Conservation (phyloP, 2,113 vertebrate species). For the Silurus meridionalis region DNA sequence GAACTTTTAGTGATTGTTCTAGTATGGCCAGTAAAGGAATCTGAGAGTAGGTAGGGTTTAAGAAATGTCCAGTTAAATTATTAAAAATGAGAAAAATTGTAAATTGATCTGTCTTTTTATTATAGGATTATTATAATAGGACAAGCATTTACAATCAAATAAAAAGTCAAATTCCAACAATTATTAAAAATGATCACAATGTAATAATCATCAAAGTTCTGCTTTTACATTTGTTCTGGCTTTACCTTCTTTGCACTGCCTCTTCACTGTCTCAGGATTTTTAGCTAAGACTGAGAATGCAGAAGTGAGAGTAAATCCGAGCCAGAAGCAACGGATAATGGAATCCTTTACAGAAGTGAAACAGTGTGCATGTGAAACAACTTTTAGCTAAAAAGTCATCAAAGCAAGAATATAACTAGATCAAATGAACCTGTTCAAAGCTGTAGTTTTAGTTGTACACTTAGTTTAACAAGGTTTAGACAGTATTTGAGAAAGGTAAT, state of each 20-base stretch:
- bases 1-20: background rate
- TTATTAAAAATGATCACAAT: background rate
- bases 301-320: slow-evolving; percentile 4
- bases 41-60: background rate
- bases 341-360: slow-evolving; percentile 10
- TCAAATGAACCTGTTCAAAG: background rate
- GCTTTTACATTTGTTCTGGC: background rate
- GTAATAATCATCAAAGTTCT: background rate
- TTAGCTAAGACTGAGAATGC: background rate
- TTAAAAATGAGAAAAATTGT: background rate
- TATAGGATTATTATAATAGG: background rate
- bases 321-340: background rate
- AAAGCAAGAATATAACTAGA: background rate
- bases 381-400: background rate
- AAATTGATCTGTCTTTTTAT: background rate
- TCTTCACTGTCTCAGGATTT: background rate
- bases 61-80: background rate
- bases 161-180: background rate
- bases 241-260: background rate
- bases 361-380: background rate
- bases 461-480: background rate
- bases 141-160: background rate
- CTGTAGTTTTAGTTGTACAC: background rate
- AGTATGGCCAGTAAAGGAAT: background rate
- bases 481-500: background rate